Percentiles rank a stretch among this genome's conserved stretches.
Conservation (phyloP, 2,888 invertebrate species). For the Pollenia amentaria region DNA sequence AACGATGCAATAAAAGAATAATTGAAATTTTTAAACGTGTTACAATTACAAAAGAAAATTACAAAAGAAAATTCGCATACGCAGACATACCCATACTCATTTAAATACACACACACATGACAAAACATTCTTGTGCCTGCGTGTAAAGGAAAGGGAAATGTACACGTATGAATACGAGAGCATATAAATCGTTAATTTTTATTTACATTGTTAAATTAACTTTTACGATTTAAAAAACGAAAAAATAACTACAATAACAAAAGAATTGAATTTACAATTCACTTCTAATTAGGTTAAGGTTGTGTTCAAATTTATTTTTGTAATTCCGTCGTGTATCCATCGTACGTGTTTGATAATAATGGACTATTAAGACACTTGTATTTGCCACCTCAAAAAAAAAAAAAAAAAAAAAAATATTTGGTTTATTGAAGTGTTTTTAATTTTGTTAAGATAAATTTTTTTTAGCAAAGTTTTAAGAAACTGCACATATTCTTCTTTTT, state of each 20-base stretch:
- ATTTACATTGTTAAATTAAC: conserved; percentile 28
- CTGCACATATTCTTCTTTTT: not conserved
- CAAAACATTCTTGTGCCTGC: not conserved
- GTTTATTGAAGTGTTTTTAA: not conserved
- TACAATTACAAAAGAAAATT: not conserved
- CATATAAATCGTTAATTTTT: not conserved
- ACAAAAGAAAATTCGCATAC: too few relatives aligned
- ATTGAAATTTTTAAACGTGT: not conserved
- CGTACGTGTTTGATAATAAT: conserved; percentile 2
- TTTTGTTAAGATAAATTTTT: not conserved
- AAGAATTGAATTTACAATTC: not conserved
- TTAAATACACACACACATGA: too few relatives aligned
- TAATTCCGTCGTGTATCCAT: too few relatives aligned
- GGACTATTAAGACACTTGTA: not conserved
- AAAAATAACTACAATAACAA: not conserved
- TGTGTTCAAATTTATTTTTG: not conserved
- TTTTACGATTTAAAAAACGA: not conserved
- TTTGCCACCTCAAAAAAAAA: not conserved
- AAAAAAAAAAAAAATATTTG: too few relatives aligned
- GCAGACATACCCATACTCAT: too few relatives aligned
- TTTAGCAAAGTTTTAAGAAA: not conserved
- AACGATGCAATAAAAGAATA: not conserved
- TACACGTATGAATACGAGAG: too few relatives aligned
- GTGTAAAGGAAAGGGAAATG: conserved; percentile 2
- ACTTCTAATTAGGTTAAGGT: conserved; percentile 36